These are phyloP conservation scores for Catharus bicknelli DNA, from an alignment of 2,113 vertebrate genomes.

Conservation along the genomic window DNA sequence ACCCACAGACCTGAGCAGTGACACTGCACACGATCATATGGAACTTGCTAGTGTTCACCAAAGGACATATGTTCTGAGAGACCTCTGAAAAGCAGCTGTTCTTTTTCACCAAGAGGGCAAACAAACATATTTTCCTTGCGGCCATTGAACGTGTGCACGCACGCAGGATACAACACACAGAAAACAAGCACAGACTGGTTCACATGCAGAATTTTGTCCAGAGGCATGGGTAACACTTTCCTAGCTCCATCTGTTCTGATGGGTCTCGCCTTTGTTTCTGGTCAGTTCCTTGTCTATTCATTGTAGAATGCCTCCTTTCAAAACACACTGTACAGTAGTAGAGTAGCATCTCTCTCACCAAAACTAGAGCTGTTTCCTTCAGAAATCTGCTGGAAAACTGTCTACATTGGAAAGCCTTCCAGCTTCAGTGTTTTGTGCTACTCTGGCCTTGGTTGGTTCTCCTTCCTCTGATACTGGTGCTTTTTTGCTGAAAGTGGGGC, in stretches of 20 bases:
- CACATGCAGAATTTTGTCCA: neutral
- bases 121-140: neutral
- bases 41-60: neutral
- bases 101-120: neutral
- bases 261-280: neutral
- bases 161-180: neutral
- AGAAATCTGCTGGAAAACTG: neutral
- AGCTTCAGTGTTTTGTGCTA: neutral
- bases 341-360: neutral
- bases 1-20: neutral
- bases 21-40: neutral
- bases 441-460: neutral
- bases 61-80: neutral
- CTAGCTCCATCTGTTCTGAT: neutral
- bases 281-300: neutral
- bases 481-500: neutral
- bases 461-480: neutral
- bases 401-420: neutral
- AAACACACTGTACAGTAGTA: neutral
- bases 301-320: neutral
- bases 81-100: neutral
- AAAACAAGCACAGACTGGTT: neutral
- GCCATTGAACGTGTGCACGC: neutral
- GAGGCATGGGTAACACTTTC: neutral
- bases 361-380: neutral